Evolutionary conservation across 2,888 invertebrate genomes (phyloP).

Genomic region (Ormyrus labotus): DNA sequence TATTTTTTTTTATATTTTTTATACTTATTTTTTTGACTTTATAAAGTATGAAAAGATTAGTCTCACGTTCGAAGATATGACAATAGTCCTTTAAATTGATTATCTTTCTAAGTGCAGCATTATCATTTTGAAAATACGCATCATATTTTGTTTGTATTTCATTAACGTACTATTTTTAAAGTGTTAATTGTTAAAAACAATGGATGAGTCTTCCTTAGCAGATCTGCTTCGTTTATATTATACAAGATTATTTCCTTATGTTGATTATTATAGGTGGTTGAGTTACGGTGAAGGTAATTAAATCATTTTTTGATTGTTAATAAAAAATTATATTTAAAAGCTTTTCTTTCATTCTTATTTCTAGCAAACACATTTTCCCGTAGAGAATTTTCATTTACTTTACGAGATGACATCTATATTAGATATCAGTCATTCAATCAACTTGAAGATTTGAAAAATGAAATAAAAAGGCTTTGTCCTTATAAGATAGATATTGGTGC

Average conservation of each 20-base stretch:
- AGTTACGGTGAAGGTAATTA: conserved; percentile 83
- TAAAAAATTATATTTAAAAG: background rate
- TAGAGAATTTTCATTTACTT: conserved; percentile 96
- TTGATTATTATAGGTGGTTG: conserved; percentile 85
- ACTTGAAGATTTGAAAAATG: conserved; percentile 85
- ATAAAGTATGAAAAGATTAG: no score
- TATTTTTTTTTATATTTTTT: no score
- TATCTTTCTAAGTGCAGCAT: no score
- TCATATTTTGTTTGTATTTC: no score
- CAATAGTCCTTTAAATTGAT: no score
- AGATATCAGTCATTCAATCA: conserved; percentile 37
- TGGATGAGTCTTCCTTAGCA: conserved; percentile 75
- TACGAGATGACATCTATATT: conserved; percentile 81
- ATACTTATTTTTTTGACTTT: no score
- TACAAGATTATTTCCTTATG: conserved; percentile 91
- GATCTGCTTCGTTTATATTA: conserved; percentile 94
- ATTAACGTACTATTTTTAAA: no score
- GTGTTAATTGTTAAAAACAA: background rate
- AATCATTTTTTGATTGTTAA: background rate
- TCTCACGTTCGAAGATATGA: no score
- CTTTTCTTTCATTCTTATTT: conserved; percentile 55
- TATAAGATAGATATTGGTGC: conserved; percentile 96
- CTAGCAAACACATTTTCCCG: conserved; percentile 80
- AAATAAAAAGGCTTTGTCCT: conserved; percentile 88
- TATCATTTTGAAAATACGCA: no score